Evolutionary conservation across 2,888 invertebrate species (phyloP), one percentile per base, ranked within the genome.

Genomic region (Ganaspis brasiliensis): DNA sequence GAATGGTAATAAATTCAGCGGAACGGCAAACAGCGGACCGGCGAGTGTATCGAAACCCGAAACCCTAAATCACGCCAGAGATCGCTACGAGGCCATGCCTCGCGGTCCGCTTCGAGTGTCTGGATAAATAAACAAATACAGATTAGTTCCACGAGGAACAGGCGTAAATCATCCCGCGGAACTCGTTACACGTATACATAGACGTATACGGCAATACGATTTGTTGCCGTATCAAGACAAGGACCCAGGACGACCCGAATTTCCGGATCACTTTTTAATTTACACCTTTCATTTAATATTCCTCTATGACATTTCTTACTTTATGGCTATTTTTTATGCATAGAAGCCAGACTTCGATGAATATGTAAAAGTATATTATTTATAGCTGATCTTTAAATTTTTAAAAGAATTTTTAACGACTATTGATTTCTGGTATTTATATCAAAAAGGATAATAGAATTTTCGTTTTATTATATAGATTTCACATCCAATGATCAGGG

Each of bases 101-200:
- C 81, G 82, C 81, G 84, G 81, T 83, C 81, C 84, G 80, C 82
- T 80, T 79, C 80, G 81, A 84, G 82, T 86, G 88, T 86, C 84
- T 84, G 84, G 85, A 88, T 89, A 88, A 90, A 90, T 90, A 90
- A 90, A 90, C 90, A 90, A 91, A 90, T 88, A 87, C 87, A 88
- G 90, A 90, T 91, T 91, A 90, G 89, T 86, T 88, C 75, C 84
- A 81, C 81, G 83, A 85, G 86, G 79, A 83, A 84, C 80, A 80
- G 83, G 83, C 74, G 82, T 90, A 90, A 90, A 90, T 90, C 90
- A 90, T 90, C 87, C 84, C 83, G 83, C 83, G 83, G 82, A 89
- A 89, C 88, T 90, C 86, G 89, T 90, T 90, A 89, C 89, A 83
- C 81, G 75, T 79, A 79, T 82, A 78, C 80, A 77, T 77, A 79